Evolutionary conservation across 2,113 vertebrate genomes (phyloP).

Genomic region (Circaetus cinerascens): DNA sequence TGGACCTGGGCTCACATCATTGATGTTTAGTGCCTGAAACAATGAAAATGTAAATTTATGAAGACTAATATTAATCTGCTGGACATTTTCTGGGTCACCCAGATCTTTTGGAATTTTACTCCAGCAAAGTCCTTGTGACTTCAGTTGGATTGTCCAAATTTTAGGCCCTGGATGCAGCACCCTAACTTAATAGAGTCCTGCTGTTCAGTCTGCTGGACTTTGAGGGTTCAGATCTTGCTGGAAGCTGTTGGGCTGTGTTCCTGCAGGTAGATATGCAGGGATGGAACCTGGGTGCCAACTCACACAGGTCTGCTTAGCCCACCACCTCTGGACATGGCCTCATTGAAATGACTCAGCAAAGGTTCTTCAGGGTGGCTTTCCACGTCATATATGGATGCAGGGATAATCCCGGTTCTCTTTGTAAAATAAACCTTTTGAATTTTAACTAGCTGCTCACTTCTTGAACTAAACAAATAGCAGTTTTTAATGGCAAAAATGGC

Average conservation of each 20-base stretch:
- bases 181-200: background rate
- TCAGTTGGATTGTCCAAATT: background rate
- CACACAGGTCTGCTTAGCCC: background rate
- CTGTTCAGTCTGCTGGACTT: background rate
- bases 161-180: background rate
- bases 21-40: background rate
- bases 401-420: background rate
- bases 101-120: background rate
- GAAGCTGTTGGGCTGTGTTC: background rate
- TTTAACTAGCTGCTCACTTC: background rate
- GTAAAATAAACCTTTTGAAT: background rate
- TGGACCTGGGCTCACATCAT: rapidly evolving
- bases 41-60: background rate
- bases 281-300: background rate
- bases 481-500: background rate
- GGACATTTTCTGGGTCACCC: background rate
- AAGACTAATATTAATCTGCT: background rate
- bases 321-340: background rate
- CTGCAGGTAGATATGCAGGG: background rate
- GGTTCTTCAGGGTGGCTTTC: background rate
- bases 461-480: background rate
- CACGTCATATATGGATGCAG: rapidly evolving
- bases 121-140: background rate
- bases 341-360: background rate
- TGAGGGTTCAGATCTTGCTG: background rate